Conservation (phyloP, 2,797 vertebrate genomes). For the Smutsia temminckii region DNA sequence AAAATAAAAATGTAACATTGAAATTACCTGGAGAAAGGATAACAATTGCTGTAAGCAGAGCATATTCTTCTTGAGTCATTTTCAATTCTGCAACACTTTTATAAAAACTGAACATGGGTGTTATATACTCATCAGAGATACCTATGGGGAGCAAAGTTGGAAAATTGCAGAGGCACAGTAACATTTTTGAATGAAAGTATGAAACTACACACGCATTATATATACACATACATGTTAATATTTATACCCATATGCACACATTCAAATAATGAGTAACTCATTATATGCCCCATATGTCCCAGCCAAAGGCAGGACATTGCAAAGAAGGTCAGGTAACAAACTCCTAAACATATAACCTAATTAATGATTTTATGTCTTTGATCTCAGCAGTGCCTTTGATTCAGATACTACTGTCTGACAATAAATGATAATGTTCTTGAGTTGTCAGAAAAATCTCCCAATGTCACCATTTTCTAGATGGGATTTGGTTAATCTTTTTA, state of each 20-base stretch:
- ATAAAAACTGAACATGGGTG: constrained; percentile 98
- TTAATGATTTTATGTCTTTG: neutral
- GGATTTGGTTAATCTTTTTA: neutral
- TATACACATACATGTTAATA: neutral
- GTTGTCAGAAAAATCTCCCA: neutral
- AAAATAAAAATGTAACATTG: neutral
- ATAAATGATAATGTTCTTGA: neutral
- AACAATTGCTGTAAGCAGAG: constrained; percentile 94
- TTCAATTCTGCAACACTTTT: constrained; percentile 95
- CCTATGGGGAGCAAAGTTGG: constrained; percentile 83
- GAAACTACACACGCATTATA: neutral
- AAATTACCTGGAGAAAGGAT: constrained; percentile 93
- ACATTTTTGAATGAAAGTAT: neutral
- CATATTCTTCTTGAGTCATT: constrained; percentile 96
- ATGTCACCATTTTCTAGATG: neutral
- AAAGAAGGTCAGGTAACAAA: neutral
- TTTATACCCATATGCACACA: neutral
- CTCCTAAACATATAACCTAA: neutral
- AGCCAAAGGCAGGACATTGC: neutral
- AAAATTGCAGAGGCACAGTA: neutral
- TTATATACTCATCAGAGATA: constrained; percentile 96
- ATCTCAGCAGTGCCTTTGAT: neutral
- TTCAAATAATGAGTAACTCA: neutral
- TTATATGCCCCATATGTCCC: neutral
- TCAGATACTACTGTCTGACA: neutral